Evolutionary conservation across 2,888 invertebrate genomes (phyloP), one percentile per base, ranked within the genome.

Genomic region (Papilio gigon): DNA sequence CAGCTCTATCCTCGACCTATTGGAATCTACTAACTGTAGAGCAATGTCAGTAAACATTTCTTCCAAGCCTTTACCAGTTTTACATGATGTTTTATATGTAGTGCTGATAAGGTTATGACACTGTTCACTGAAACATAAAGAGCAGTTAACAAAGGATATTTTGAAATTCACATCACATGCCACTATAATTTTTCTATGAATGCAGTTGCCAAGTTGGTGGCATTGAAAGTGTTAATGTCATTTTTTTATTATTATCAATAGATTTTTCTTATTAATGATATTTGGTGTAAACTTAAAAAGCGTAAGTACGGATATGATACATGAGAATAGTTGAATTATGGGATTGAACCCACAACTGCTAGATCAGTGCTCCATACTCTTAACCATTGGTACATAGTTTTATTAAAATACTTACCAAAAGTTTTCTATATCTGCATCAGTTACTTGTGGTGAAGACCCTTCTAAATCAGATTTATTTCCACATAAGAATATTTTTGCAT

Each of bases 41-140:
- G 97, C 97, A 82, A 98, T 97, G 78, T 97, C 97, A 53, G 94
- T 92, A 84, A 98, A 98, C 98, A 98, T 98, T 84, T 97, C 96
- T 73, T 97, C 96, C 25, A 98, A 93, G 6, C 98, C 98, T 80
- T 95, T 95, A 2, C 97, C 96, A 62, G 95, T 95, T 86, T 96
- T 97, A 84, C 98, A 98, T 4, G 98, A 98, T 20, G 97, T 97
- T 87, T 96, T 97, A 83, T 97, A 98, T 61, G 96, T 96, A 65
- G 95, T 96, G 82, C 96, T 97, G 75, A 98, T 95, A 65, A 98
- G 93, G 84, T 97, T 97, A 86, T 97, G 98, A 84, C 98, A 98
- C 86, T 98, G 97, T 85, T 97, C 97, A 89, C 97, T 96, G 86
- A 65, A 93, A 92, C 56, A 65, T 42, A 68, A 83, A 47, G 8